phyloP scores from a whole-genome alignment of 2,888 invertebrate species.

The Megamerina dolium region DNA sequence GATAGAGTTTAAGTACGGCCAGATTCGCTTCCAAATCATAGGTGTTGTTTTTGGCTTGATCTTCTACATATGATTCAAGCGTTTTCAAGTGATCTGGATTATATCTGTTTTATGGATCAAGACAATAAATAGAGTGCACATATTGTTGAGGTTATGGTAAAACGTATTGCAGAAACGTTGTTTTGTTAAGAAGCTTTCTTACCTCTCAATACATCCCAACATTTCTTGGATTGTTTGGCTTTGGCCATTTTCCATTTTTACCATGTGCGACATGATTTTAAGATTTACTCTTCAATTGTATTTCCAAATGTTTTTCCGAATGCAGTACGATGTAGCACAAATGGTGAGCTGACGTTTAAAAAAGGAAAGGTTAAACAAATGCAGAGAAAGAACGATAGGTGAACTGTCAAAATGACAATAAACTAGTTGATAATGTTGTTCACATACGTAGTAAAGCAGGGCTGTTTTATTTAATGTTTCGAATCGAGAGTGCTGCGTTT shows the following conservation, averaged over 20 bases:
- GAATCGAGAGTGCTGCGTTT: too few relatives aligned
- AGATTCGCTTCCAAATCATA: constrained; percentile 97
- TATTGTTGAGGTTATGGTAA: constrained; percentile 7
- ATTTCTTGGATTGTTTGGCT: constrained; percentile 69
- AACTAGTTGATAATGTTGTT: constrained; percentile 2
- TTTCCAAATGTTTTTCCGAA: too few relatives aligned
- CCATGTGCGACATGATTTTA: constrained; percentile 40
- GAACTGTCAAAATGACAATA: neutral
- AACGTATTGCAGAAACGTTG: neutral
- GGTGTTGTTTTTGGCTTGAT: constrained; percentile 86
- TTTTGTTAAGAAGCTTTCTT: constrained; percentile 23
- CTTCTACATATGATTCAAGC: constrained; percentile 86
- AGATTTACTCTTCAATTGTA: too few relatives aligned
- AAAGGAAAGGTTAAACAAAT: neutral
- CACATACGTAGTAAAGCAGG: too few relatives aligned
- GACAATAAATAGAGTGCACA: constrained; percentile 4
- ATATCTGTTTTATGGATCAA: constrained; percentile 55
- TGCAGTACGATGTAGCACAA: constrained; percentile 10
- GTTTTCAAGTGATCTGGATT: constrained; percentile 92
- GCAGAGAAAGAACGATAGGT: neutral
- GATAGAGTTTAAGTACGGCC: constrained; percentile 93
- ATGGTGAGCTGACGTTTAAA: constrained; percentile 12
- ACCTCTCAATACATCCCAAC: constrained; percentile 91
- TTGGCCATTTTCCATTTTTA: constrained; percentile 50
- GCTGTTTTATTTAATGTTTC: too few relatives aligned